Base-by-base conservation (phyloP, 2,888 invertebrate species). In the Tineola bisselliella region DNA sequence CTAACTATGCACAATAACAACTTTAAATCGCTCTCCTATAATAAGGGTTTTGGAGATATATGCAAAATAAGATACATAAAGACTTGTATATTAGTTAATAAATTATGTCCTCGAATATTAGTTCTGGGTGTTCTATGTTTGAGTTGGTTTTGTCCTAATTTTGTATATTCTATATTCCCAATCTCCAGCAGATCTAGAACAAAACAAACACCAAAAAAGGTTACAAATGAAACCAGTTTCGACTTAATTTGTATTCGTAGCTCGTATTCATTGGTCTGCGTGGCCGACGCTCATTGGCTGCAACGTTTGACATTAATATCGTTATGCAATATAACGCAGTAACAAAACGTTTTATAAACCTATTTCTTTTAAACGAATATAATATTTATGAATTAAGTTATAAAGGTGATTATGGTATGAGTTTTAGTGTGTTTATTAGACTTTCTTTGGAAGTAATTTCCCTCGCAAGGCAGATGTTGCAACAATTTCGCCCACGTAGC, bases 291-390 rank as follows among this genome's bases (percentile, higher is more conserved):
- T 76, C 82, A 87, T 87, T 87, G 87, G 87, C 86, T 68, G 11
- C 66, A 77, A 81, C 79, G 79, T 82, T 83, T 84, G 84, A 84
- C 84, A 86, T 79, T 83, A 84, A 87, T 87, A 86, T 86, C 84
- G 87, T 87, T 84, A 81, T 77, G 77, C 71, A 64, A 71, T 66
- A 64, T 65, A 62, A 61, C 61, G 61, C 57, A 60, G 63, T 52
- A 61, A 43, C 60, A 62, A 64, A 73, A 73, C 57, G 67, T 44
- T 62, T 5, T 66, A 71, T 64, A 8, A 0, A 15, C 60, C 11
- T 3, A 13, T 33, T 11, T 3, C 13, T 8, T 33, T 1, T 11
- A 54, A 38, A 8, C 1, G 18, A 64, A 65, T 64, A 66, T 52
- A 44, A 61, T 66, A 66, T 62, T 66, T 68, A 63, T 0, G 0